phyloP scores from a whole-genome alignment of 1,140 invertebrate genomes.

The Lasioglossum baleicum region DNA sequence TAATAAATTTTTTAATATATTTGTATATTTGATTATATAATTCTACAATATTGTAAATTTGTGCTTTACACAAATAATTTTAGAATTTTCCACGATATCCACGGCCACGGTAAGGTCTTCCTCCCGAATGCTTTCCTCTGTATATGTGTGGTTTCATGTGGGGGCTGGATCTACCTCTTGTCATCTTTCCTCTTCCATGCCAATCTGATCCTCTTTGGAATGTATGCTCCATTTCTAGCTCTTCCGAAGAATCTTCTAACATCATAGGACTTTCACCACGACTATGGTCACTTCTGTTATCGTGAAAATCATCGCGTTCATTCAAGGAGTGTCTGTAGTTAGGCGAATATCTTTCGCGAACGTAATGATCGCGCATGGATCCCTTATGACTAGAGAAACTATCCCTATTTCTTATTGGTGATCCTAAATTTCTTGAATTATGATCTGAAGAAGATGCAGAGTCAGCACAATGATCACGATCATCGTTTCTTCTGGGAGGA shows the following conservation, averaged over 20 bases:
- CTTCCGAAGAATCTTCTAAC: constrained; percentile 65
- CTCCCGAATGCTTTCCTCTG: constrained; percentile 57
- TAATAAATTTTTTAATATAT: constrained; percentile 17
- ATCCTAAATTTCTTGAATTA: constrained; percentile 44
- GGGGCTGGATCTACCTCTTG: constrained; percentile 30
- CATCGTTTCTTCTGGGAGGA: constrained; percentile 49
- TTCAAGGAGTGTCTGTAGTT: constrained; percentile 54
- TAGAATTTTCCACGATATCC: constrained; percentile 68
- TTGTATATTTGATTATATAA: constrained; percentile 40
- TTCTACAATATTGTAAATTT: constrained; percentile 36
- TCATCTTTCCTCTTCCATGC: constrained; percentile 51
- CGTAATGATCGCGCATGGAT: constrained; percentile 50
- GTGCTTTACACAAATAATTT: constrained; percentile 33
- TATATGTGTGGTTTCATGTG: constrained; percentile 52
- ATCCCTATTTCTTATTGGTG: constrained; percentile 58
- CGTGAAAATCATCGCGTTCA: constrained; percentile 62
- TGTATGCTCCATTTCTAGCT: constrained; percentile 56
- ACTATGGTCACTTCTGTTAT: constrained; percentile 64
- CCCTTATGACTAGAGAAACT: constrained; percentile 53
- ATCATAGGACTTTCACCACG: constrained; percentile 68
- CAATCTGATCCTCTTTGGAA: constrained; percentile 60
- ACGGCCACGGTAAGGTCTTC: constrained; percentile 59
- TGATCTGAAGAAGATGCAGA: constrained; percentile 38
- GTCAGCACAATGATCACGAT: constrained; percentile 47
- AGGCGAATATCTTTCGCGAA: constrained; percentile 56